Percentiles rank a stretch among this genome's conserved stretches.
These are phyloP conservation scores for Archocentrus centrarchus DNA, from an alignment of 2,113 vertebrate genomes.

Conservation along the genomic window DNA sequence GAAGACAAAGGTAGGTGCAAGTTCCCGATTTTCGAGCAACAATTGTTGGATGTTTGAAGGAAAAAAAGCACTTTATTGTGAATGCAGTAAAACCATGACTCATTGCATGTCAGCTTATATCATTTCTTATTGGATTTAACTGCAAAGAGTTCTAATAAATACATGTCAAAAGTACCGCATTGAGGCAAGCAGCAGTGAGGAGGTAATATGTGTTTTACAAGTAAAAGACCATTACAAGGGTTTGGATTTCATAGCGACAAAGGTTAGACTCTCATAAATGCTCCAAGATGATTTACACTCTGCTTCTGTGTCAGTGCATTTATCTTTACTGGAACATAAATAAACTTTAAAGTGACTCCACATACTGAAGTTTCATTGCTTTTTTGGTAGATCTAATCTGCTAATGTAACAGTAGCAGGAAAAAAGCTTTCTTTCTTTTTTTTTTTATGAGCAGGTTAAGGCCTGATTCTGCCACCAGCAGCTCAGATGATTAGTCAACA, in stretches of 20 bases:
- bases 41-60: not conserved
- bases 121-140: not conserved
- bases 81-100: not conserved
- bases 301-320: slow-evolving; percentile 18
- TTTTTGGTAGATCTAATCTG: not conserved
- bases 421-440: not conserved
- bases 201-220: slow-evolving; percentile 18
- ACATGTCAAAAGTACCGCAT: not conserved
- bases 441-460: not conserved
- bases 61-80: not conserved
- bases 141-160: not conserved
- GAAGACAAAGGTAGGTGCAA: not conserved
- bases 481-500: slow-evolving; percentile 68
- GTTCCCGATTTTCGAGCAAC: not conserved
- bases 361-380: not conserved
- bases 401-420: not conserved
- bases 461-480: not conserved
- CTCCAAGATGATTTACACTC: slow-evolving; percentile 31
- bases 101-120: not conserved
- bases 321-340: slow-evolving; percentile 16
- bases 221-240: slow-evolving; percentile 29
- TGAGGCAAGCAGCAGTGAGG: not conserved
- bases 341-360: slow-evolving; percentile 4
- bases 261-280: slow-evolving; percentile 56
- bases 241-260: slow-evolving; percentile 51